Conservation (phyloP, 2,113 vertebrate species). For the Camelus bactrianus region DNA sequence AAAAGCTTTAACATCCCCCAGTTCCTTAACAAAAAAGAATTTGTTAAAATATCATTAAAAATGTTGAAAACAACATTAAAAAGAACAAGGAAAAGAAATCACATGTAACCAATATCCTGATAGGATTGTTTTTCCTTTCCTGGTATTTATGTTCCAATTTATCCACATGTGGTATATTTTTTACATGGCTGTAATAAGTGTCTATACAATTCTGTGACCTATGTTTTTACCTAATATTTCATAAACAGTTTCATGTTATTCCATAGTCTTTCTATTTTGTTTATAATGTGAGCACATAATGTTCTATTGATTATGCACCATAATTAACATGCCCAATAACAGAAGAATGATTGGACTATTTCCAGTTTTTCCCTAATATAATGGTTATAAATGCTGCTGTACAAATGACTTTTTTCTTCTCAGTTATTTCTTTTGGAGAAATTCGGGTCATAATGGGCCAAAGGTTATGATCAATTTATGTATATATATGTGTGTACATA, state of each 20-base stretch:
- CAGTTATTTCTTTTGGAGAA: conserved; percentile 48
- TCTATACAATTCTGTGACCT: neutral
- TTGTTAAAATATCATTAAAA: conserved; percentile 42
- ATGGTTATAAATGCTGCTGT: neutral
- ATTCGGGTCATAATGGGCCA: conserved; percentile 18
- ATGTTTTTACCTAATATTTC: conserved; percentile 34
- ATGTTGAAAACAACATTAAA: neutral
- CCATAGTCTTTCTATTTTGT: conserved; percentile 28
- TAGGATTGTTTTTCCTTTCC: neutral
- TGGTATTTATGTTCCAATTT: conserved; percentile 31
- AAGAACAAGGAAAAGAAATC: conserved; percentile 27
- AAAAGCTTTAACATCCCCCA: neutral
- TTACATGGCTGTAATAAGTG: neutral
- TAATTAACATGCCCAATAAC: conserved; percentile 26
- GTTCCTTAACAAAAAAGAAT: neutral
- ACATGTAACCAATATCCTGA: conserved; percentile 32
- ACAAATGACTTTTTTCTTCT: conserved; percentile 56
- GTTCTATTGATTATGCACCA: neutral
- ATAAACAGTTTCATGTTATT: conserved; percentile 34
- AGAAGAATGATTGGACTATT: neutral
- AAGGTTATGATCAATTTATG: neutral
- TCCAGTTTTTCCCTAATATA: conserved; percentile 44
- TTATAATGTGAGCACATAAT: conserved; percentile 25
- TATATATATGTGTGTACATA: neutral
- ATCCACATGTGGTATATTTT: neutral